Percentiles rank a stretch among this genome's conserved stretches.
phyloP scores from a whole-genome alignment of 2,797 vertebrate species.

The Tamandua tetradactyla region DNA sequence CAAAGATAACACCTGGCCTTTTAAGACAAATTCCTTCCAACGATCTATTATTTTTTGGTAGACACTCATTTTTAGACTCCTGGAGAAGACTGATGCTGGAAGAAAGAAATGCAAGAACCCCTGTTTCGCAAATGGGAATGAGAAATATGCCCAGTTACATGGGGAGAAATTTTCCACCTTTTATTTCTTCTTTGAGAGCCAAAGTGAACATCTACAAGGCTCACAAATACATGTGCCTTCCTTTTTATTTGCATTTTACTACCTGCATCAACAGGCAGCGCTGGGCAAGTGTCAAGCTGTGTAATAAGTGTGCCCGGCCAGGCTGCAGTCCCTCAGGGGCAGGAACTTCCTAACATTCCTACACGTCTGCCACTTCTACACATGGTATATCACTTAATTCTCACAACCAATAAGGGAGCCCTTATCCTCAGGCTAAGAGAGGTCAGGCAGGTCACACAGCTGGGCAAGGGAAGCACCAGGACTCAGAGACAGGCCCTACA shows the following conservation, averaged over 20 bases:
- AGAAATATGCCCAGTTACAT: no score
- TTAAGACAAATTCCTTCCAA: neutral
- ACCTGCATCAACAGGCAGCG: neutral
- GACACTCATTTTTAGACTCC: neutral
- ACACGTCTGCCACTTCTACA: neutral
- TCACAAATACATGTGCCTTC: neutral
- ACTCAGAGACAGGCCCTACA: neutral
- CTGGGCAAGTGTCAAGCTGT: neutral
- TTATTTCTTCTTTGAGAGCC: neutral
- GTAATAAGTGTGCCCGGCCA: neutral
- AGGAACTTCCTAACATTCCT: neutral
- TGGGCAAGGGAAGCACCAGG: neutral
- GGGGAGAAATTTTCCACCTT: no score
- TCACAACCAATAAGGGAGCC: neutral
- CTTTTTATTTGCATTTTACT: neutral
- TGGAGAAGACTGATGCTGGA: neutral
- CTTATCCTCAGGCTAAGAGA: neutral
- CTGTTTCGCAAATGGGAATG: neutral
- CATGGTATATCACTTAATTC: neutral
- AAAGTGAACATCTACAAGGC: neutral
- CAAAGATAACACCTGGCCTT: neutral
- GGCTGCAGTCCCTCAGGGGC: neutral
- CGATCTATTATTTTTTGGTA: neutral
- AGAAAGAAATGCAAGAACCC: neutral
- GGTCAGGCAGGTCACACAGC: neutral